Base-by-base conservation (phyloP, 2,113 vertebrate species). In the Catharus bicknelli region DNA sequence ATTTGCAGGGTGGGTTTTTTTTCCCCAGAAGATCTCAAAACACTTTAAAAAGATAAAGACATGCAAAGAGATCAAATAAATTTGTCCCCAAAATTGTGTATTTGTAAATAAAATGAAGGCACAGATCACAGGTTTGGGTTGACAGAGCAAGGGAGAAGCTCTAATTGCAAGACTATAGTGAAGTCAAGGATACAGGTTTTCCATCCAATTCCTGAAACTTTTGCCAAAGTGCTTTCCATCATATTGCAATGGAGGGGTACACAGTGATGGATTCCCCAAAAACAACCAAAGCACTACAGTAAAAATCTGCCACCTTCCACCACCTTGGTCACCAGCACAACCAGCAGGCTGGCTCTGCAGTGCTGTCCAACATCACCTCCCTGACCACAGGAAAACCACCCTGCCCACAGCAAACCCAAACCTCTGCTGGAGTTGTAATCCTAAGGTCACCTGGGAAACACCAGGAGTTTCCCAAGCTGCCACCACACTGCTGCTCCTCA, bases 381-480 rank as follows among this genome's bases (percentile, higher is more conserved):
- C 2, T 18, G 43, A 16, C 16, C 32, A 17, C 58, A 70, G 40
- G 19, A 88, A 82, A 90, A n/a, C 26, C 45, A 64, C 12, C 13
- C 67, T 23, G 62, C 54, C 51, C 42, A 13, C 10, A 53, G n/a
- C 12, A 1, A 92, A 69, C 47, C 66, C 87, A 55, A 62, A 59
- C 13, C 61, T 45, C 75, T 62, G 38, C 42, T 30, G 34, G 17
- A 32, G 34, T 6, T 50, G 15, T 23, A 18, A 38, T 29, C 30
- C 16, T 25, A 45, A 68, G 20, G n/a, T 38, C 53, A 51, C 27
- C 5, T 19, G 30, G 21, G 54, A 47, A 76, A 47, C 54, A 51
- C 9, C 17, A 0, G 0, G 34, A 22, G 48, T 7, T 47, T 58
- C 42, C 67, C 3, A 9, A 83, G 61, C 40, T 66, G 55, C 59